Evolutionary conservation across 2,888 invertebrate genomes (phyloP).

Genomic region (Agonopterix subpropinquella): DNA sequence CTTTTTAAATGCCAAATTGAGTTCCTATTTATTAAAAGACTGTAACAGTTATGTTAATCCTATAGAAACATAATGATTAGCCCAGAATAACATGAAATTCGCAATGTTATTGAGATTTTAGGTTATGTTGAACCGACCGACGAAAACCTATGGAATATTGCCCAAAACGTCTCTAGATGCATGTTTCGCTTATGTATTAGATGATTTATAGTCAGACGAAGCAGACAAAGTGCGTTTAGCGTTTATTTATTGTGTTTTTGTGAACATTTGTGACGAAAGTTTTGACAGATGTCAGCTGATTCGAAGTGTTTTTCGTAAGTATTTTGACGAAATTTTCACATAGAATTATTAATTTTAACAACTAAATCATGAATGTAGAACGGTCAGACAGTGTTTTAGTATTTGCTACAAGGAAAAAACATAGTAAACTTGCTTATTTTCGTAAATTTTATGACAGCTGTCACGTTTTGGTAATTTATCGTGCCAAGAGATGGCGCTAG

Average conservation of each 20-base stretch:
- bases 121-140: slow-evolving; percentile 47
- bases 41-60: no score
- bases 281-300: slow-evolving; percentile 70
- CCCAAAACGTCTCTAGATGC: slow-evolving; percentile 37
- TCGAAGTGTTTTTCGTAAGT: slow-evolving; percentile 36
- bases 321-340: slow-evolving; percentile 16
- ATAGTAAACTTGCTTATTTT: slow-evolving; percentile 5
- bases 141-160: slow-evolving; percentile 59
- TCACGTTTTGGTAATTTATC: slow-evolving; percentile 20
- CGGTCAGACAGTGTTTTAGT: no score
- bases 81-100: slow-evolving; percentile 7
- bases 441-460: slow-evolving; percentile 27
- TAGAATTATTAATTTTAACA: neutral
- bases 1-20: no score
- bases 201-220: slow-evolving; percentile 22
- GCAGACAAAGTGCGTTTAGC: slow-evolving; percentile 29
- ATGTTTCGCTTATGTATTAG: slow-evolving; percentile 29
- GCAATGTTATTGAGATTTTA: slow-evolving; percentile 26
- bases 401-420: neutral
- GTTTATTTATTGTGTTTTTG: slow-evolving; percentile 46
- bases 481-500: slow-evolving; percentile 43
- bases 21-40: no score
- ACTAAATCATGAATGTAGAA: no score
- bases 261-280: slow-evolving; percentile 68
- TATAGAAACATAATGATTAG: no score